Evolutionary conservation across 1,140 invertebrate species (phyloP), one percentile per base, ranked within the genome.

Genomic region (Yoshiicerus persimilis): DNA sequence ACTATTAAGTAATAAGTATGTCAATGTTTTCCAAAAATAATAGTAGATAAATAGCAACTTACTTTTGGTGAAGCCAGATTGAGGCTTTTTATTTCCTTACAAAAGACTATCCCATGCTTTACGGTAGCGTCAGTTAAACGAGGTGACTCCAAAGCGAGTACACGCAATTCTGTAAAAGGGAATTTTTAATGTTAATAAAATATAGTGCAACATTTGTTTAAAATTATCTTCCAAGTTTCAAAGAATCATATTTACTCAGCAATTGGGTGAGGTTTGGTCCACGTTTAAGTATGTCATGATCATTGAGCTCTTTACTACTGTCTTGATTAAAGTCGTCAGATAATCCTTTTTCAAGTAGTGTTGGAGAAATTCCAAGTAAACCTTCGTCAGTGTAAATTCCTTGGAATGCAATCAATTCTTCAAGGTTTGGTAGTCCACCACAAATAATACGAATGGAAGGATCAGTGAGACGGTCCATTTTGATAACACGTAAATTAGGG

Each of bases 401-500:
- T 84, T 84, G 83, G 16, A 84, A 30, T 0, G 38, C 83, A n/a
- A 23, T n/a, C 4, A 84, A 47, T 4, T 88, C 84, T 38, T 88
- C 66, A 5, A 88, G 27, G 25, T 86, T 16, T 0, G 64, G 56
- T 0, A 85, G 70, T 30, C 30, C 87, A 4, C 38, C 20, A 27
- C 77, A 30, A 41, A 88, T 77, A 25, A 88, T 86, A 27, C 39
- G 32, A n/a, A 88, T n/a, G 13, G 83, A n/a, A 34, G 56, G 38
- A 38, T 88, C 84, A 1, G 87, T 34, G 1, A 88, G 66, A 38
- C 86, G 86, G 25, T 86, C 87, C 84, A 85, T 80, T 8, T 30
- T 20, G 20, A 88, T 30, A 25, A 39, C 39, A 36, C 20, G 41
- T 16, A 88, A 84, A 38, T 77, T 32, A 13, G 87, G 84, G 13